Conservation (phyloP, 2,888 invertebrate species). For the Meiosimyza decipiens region DNA sequence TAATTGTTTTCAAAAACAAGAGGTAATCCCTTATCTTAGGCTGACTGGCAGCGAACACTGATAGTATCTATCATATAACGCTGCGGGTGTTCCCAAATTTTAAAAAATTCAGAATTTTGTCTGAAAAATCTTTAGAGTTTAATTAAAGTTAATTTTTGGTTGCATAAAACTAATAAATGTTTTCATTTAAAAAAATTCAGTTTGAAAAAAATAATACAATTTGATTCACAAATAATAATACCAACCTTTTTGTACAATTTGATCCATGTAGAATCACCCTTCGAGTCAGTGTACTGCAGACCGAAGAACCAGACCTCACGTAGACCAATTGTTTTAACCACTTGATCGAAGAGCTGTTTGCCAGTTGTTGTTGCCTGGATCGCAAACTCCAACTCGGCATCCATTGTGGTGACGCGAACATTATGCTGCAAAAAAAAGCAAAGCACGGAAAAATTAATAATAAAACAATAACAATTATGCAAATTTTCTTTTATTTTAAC, state of each 20-base stretch:
- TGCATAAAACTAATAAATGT: no score
- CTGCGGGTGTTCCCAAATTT: no score
- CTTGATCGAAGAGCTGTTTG: slow-evolving; percentile 99
- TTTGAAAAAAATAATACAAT: no score
- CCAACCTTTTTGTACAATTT: slow-evolving; percentile 99
- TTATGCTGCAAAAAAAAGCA: slow-evolving; percentile 80
- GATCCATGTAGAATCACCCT: slow-evolving; percentile 98
- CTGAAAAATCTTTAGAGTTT: no score
- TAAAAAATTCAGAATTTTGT: no score
- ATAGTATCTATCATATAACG: no score
- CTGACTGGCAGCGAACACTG: no score
- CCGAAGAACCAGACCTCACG: slow-evolving; percentile 99
- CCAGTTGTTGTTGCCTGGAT: slow-evolving; percentile 99
- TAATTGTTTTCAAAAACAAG: no score
- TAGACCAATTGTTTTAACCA: slow-evolving; percentile 98
- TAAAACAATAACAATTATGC: background rate
- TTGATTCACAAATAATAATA: background rate
- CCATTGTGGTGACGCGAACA: slow-evolving; percentile 99
- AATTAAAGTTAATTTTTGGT: no score
- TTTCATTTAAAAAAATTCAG: no score
- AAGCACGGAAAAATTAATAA: slow-evolving; percentile 23
- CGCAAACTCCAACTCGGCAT: slow-evolving; percentile 99
- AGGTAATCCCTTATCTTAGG: no score
- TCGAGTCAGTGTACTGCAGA: slow-evolving; percentile 97
- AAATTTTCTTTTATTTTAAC: no score